These are phyloP conservation scores for Tenthredo notha DNA, from an alignment of 2,888 invertebrate genomes.

Conservation along the genomic window DNA sequence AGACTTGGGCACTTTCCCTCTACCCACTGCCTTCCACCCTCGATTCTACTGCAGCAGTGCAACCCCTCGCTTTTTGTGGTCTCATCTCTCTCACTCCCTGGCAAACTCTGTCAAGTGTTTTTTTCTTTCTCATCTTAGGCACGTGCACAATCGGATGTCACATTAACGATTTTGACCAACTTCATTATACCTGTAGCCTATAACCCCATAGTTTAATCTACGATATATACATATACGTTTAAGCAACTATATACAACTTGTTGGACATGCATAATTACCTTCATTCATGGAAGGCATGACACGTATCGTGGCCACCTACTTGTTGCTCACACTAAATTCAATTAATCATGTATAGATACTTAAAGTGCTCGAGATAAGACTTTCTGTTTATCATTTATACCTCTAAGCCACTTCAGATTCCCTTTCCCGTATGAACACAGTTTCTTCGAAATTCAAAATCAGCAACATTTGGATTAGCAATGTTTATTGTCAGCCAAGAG, in stretches of 20 bases:
- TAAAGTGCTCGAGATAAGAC: background rate
- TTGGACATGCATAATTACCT: constrained; percentile 17
- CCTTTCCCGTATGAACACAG: background rate
- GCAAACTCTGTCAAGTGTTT: constrained; percentile 38
- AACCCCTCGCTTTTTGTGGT: constrained; percentile 43
- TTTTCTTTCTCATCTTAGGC: constrained; percentile 17
- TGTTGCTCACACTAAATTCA: constrained; percentile 11
- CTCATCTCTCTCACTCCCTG: constrained; percentile 37
- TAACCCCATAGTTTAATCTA: background rate
- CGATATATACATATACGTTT: background rate
- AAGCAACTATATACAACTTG: constrained; percentile 13
- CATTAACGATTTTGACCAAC: constrained; percentile 42
- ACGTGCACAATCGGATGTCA: constrained; percentile 39
- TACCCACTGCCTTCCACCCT: constrained; percentile 22
- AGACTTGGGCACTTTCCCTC: constrained; percentile 20
- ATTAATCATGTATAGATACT: background rate
- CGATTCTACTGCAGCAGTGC: constrained; percentile 1
- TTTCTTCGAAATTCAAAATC: background rate
- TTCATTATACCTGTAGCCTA: constrained; percentile 21
- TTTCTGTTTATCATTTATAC: background rate
- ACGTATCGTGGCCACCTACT: constrained; percentile 19
- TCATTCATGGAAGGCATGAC: background rate
- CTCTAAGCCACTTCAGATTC: background rate
- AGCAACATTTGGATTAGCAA: background rate
- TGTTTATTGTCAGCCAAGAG: background rate